Conservation (phyloP, 2,888 invertebrate genomes). For the Netelia inedita region DNA sequence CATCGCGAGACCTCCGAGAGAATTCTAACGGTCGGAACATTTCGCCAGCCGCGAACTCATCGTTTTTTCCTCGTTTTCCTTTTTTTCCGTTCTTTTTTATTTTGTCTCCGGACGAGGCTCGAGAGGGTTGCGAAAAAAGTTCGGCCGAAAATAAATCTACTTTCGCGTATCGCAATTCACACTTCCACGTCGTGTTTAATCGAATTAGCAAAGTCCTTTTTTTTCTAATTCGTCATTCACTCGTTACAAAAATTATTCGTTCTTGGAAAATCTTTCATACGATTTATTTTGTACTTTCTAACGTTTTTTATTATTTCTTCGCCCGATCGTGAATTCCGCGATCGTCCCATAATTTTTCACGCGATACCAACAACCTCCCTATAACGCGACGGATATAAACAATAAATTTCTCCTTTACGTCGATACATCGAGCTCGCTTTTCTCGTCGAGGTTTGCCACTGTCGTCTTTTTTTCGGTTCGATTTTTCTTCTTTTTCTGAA, state of each 20-base stretch:
- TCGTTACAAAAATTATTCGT: too few species aligned
- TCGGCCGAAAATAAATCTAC: too few species aligned
- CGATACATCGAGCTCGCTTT: constrained; percentile 9
- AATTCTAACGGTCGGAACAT: background rate
- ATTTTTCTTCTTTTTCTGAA: background rate
- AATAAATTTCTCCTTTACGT: constrained; percentile 53
- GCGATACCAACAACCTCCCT: constrained; percentile 14
- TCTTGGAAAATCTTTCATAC: background rate
- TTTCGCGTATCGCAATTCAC: too few species aligned
- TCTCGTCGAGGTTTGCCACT: background rate
- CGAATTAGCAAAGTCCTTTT: too few species aligned
- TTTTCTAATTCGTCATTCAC: too few species aligned
- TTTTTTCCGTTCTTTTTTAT: background rate
- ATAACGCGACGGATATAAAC: constrained; percentile 46
- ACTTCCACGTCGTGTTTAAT: too few species aligned
- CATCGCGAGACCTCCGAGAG: background rate
- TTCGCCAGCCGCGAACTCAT: background rate
- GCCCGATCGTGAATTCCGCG: background rate
- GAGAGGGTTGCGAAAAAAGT: background rate
- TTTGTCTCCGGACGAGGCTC: background rate
- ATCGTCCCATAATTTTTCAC: constrained; percentile 46
- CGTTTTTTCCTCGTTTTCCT: background rate
- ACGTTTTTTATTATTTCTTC: constrained; percentile 16
- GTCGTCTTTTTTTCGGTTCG: constrained; percentile 31
- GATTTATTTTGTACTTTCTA: background rate